Evolutionary conservation across 2,797 vertebrate genomes (phyloP), one percentile per base, ranked within the genome.

Genomic region (Acanthurus tractus): DNA sequence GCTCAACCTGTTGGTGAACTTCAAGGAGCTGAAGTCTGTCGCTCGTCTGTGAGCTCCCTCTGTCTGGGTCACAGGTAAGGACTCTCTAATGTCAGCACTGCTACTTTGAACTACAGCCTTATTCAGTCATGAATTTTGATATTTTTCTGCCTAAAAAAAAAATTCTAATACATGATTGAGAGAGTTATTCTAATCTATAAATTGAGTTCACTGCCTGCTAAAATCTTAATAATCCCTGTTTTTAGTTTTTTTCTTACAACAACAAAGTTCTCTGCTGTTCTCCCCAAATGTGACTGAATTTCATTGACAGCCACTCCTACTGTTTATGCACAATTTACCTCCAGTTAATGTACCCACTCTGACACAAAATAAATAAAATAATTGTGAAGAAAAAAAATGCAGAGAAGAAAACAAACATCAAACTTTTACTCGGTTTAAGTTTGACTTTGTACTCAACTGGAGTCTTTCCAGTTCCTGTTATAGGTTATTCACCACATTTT

Each of bases 1-100:
- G 83, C 78, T 85, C 74, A 82, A 83, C 74, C 71, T 89, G 89
- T 70, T 87, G 48, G 76, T 88, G 67, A 83, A 86, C 72, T 78
- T 88, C 71, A 84, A 88, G 78, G 82, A 86, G 75, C 79, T 73
- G 79, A 83, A 86, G 78, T 68, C 76, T 80, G 74, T 58, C 14
- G 36, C 58, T 78, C 20, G 23, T 66, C 61, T 83, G 78, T 82
- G 80, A 89, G 67, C 83, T 83, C 56, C 67, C 38, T 79, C 61
- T 76, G 67, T 84, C 88, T 70, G 74, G 57, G 45, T 80, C 59
- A 63, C 87, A 93, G 94, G 94, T 94, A 93, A 92, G 91, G 67
- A 74, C 77, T 58, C 69, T 62, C 36, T 67, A 11, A 2, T 74
- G 38, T 46, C 54, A 29, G 17, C 25, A 12, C 53, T 42, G 54